Conservation (phyloP, 1,140 invertebrate species). For the Neodiprion fabricii region DNA sequence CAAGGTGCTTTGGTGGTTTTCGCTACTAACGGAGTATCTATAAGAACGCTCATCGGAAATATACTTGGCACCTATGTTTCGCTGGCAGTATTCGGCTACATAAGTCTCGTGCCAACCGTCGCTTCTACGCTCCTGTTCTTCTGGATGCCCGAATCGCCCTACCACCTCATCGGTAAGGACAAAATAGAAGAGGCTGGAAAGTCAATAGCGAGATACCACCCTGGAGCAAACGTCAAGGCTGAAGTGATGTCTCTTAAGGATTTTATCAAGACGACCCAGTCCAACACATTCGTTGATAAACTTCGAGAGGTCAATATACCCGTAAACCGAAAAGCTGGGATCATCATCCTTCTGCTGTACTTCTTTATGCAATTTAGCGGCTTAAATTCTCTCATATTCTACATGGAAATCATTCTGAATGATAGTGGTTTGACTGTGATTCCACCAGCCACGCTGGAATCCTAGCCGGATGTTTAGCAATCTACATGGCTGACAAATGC, state of each 20-base stretch:
- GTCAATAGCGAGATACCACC: conserved; percentile 43
- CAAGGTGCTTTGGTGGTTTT: conserved; percentile 71
- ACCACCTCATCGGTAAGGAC: conserved; percentile 67
- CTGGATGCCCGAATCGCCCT: conserved; percentile 78
- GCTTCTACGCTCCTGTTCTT: conserved; percentile 67
- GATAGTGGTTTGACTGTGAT: conserved; percentile 58
- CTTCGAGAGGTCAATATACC: conserved; percentile 15
- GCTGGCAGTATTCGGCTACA: conserved; percentile 65
- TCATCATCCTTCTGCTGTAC: conserved; percentile 69
- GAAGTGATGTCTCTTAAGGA: conserved; percentile 40
- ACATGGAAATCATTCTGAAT: conserved; percentile 73
- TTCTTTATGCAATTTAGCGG: conserved; percentile 75
- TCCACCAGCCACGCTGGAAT: conserved; percentile 61
- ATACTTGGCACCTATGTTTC: conserved; percentile 69
- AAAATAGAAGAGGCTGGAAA: conserved; percentile 65
- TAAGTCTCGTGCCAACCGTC: conserved; percentile 64
- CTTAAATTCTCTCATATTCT: conserved; percentile 74
- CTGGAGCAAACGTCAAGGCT: conserved; percentile 27
- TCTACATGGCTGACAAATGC: conserved; percentile 69
- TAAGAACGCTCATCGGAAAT: conserved; percentile 75
- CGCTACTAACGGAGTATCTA: conserved; percentile 48
- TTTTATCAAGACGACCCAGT: conserved; percentile 36
- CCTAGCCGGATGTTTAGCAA: conserved; percentile 63
- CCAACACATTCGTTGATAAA: conserved; percentile 43
- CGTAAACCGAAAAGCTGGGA: conserved; percentile 65